Base-by-base conservation (phyloP, 2,797 vertebrate species). In the Clarias pachynema region DNA sequence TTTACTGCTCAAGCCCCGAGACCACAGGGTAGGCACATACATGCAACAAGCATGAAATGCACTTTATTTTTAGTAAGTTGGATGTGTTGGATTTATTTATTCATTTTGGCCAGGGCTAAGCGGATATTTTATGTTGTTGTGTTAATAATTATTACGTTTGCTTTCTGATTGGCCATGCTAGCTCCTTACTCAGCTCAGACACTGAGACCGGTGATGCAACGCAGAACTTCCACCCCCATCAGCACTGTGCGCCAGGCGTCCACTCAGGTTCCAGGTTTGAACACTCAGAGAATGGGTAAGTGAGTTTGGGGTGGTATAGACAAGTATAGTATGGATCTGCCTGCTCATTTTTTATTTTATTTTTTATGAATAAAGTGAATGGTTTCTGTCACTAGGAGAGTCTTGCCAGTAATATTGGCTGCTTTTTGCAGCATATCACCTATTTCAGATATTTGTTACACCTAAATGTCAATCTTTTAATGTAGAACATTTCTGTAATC, bases 201-300 rank as follows among this genome's bases (percentile, higher is more conserved):
- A 80, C 73, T 95, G 60, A 93, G 95, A 66, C 86, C 92, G 0
- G 86, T 93, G 0, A 90, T 92, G 0, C 92, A 96, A 14, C 94
- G 95, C 18, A 96, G 94, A 34, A 91, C 94, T 68, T 90, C 93
- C 0, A 93, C 95, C 66, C 93, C 94, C 74, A 95, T 98, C 80
- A 96, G 96, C 89, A 96, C 96, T n/a, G 94, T 96, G 78, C 93
- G 96, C 80, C 97, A 98, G 90, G 96, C 95, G 0, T 97, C 98
- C 81, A 97, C 96, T 12, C 98, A 99, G 89, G 96, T 95, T 53
- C 97, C 97, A 5, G 95, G 91, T 0, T 89, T 91, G 81, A 95
- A 96, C 88, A 90, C 93, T 0, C 97, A 97, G 82, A 96, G 95
- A 95, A 96, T 97, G 89, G 97, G 97, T 97, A 92, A 93, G 96